A percentile compares a stretch with the other conserved stretches of the same genome.
Conservation (phyloP, 2,888 invertebrate species). For the Diadegma fenestrale region DNA sequence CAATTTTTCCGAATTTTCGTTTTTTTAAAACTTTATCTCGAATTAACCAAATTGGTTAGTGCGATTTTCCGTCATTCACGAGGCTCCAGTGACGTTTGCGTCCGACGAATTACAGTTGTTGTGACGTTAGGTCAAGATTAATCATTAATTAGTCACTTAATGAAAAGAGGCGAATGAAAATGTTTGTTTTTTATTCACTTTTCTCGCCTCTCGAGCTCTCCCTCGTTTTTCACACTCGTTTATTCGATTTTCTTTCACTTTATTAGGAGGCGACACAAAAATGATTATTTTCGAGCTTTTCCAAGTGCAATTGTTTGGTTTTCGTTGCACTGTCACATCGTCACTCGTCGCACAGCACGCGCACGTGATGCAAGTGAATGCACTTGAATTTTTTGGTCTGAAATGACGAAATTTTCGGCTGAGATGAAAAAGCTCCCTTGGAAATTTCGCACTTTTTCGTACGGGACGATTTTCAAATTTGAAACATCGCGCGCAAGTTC, state of each 20-base stretch:
- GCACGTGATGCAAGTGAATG: constrained; percentile 23
- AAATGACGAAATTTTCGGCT: neutral
- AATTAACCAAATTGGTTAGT: neutral
- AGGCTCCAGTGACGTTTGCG: neutral
- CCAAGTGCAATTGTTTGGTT: neutral
- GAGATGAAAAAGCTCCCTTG: neutral
- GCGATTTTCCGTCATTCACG: neutral
- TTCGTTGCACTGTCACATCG: constrained; percentile 36
- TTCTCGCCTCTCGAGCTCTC: neutral
- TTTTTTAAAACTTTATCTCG: neutral
- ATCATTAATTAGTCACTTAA: neutral
- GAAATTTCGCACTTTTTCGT: neutral
- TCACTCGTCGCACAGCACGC: constrained; percentile 32
- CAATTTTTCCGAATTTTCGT: neutral
- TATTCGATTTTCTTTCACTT: neutral
- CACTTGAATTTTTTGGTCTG: constrained; percentile 18
- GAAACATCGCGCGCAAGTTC: constrained; percentile 1
- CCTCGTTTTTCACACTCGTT: neutral
- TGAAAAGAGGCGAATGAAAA: neutral
- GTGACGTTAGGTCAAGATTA: neutral
- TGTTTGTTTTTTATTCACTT: neutral
- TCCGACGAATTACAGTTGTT: neutral
- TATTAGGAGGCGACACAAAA: neutral
- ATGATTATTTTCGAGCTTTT: neutral
- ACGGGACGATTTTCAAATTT: neutral